Conservation (phyloP, 2,113 vertebrate genomes). For the Porphyrio hochstetteri region DNA sequence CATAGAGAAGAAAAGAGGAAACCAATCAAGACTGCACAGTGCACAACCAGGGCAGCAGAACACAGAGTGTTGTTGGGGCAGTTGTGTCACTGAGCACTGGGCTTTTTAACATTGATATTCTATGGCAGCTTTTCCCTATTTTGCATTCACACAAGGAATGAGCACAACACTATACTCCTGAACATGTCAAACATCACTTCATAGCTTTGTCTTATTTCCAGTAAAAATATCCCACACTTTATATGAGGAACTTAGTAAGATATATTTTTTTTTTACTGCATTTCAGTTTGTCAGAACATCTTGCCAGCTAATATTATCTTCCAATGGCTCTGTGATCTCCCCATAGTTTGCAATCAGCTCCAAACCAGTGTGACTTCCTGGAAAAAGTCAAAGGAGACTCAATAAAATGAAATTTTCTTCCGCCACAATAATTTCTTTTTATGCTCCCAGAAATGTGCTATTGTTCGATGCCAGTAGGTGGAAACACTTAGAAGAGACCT, state of each 20-base stretch:
- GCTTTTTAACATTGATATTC: not conserved
- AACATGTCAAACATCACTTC: not conserved
- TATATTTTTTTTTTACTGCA: not conserved
- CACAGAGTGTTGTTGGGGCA: not conserved
- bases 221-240: not conserved
- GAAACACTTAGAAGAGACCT: not conserved
- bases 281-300: not conserved
- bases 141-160: not conserved
- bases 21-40: not conserved
- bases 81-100: not conserved
- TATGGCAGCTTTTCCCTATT: not conserved
- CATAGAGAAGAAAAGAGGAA: not conserved
- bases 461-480: not conserved
- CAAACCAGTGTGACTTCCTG: not conserved
- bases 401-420: not conserved
- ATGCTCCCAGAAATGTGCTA: not conserved
- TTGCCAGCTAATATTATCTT: not conserved
- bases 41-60: not conserved
- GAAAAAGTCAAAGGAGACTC: not conserved
- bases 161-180: not conserved
- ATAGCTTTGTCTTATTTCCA: not conserved
- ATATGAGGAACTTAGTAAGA: not conserved
- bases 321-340: not conserved
- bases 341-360: not conserved
- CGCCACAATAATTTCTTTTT: not conserved